Evolutionary conservation across 2,888 invertebrate species (phyloP).

Genomic region (Horisme vitalbata): DNA sequence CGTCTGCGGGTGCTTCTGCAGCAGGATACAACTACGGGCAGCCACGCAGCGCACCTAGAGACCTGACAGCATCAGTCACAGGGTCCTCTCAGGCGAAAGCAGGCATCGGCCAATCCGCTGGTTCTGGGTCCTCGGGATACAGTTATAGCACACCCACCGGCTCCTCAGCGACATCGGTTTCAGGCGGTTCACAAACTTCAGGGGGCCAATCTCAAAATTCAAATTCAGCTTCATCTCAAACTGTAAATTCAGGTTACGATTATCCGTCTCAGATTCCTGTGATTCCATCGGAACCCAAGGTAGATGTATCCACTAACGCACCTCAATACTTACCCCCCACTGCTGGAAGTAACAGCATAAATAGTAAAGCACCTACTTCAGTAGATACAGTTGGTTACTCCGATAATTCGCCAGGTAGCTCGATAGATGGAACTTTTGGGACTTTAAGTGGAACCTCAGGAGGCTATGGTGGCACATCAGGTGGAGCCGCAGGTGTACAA

Average conservation of each 20-base stretch:
- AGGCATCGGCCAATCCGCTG: slow-evolving; percentile 15
- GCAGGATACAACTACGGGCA: slow-evolving; percentile 48
- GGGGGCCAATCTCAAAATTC: slow-evolving; percentile 12
- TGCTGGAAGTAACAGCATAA: slow-evolving; percentile 22
- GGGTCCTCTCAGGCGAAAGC: slow-evolving; percentile 16
- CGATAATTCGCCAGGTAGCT: background rate
- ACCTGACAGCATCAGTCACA: slow-evolving; percentile 13
- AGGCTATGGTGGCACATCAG: slow-evolving; percentile 1
- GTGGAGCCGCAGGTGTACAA: background rate
- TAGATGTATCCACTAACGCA: slow-evolving; percentile 57
- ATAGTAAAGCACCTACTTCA: slow-evolving; percentile 6
- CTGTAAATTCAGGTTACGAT: slow-evolving; percentile 26
- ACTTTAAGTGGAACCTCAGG: slow-evolving; percentile 2
- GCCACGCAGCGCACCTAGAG: slow-evolving; percentile 24
- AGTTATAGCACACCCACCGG: slow-evolving; percentile 33
- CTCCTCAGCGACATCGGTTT: slow-evolving; percentile 3
- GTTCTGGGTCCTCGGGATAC: slow-evolving; percentile 38
- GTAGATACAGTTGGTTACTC: background rate
- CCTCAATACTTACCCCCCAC: slow-evolving; percentile 66
- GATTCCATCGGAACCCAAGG: slow-evolving; percentile 15
- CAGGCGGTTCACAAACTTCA: slow-evolving; percentile 12
- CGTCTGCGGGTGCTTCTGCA: slow-evolving; percentile 20
- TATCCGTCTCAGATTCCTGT: slow-evolving; percentile 23
- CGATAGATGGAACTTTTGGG: slow-evolving; percentile 1
- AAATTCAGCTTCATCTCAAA: slow-evolving; percentile 19